phyloP scores from a whole-genome alignment of 2,113 vertebrate genomes.

The Microtus oregoni region DNA sequence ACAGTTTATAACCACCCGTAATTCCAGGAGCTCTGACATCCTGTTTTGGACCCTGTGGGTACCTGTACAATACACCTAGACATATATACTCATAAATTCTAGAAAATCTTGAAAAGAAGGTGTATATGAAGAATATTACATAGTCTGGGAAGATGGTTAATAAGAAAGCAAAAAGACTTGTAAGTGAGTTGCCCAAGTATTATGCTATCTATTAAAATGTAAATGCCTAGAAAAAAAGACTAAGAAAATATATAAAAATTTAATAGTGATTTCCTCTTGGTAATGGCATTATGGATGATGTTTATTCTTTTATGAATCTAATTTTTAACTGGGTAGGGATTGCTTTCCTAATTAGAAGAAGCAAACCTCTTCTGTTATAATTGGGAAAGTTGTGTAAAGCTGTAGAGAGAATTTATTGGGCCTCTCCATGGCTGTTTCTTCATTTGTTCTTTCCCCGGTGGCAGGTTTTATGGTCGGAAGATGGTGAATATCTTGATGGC shows the following conservation, averaged over 20 bases:
- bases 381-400: neutral
- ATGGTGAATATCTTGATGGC: constrained; percentile 84
- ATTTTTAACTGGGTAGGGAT: constrained; percentile 19
- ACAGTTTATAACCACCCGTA: neutral
- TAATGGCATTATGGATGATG: constrained; percentile 21
- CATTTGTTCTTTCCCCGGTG: neutral
- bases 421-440: neutral
- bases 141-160: neutral
- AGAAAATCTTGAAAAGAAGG: neutral
- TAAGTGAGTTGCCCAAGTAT: neutral
- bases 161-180: neutral
- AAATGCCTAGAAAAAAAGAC: neutral
- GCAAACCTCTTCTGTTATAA: neutral
- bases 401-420: neutral
- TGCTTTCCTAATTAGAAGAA: constrained; percentile 5
- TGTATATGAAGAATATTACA: neutral
- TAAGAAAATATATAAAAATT: constrained; percentile 2
- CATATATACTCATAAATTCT: neutral
- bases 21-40: neutral
- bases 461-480: constrained; percentile 85
- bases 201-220: neutral
- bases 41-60: neutral
- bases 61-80: neutral
- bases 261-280: constrained; percentile 56
- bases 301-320: constrained; percentile 46